Evolutionary conservation across 2,797 vertebrate genomes (phyloP).

Genomic region (Glossophaga mutica): DNA sequence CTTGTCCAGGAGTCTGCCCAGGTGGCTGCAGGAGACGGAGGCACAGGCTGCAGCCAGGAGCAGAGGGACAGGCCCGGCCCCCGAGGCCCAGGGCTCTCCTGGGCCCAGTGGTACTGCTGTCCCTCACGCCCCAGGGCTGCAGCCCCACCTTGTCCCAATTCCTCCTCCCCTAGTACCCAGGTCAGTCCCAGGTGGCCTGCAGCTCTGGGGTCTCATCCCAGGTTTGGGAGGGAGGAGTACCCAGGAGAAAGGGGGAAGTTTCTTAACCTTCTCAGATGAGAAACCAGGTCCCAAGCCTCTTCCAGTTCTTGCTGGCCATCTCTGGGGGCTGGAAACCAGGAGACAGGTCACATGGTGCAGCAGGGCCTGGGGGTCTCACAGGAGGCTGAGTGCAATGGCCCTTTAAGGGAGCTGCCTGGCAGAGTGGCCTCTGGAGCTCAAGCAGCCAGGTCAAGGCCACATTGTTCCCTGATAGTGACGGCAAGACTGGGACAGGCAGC

Average conservation of each 20-base stretch:
- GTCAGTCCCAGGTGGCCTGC: not conserved
- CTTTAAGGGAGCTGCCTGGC: not conserved
- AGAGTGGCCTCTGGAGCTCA: not conserved
- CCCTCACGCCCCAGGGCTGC: not conserved
- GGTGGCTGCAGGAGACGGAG: not conserved
- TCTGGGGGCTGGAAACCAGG: conserved; percentile 11
- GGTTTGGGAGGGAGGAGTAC: not conserved
- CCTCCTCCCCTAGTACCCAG: not conserved
- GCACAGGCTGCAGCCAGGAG: not conserved
- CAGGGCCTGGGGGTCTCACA: rapidly evolving
- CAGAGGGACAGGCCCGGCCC: rapidly evolving
- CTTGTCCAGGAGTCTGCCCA: not conserved
- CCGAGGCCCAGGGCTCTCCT: rapidly evolving
- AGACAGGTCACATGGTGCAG: not conserved
- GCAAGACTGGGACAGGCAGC: rapidly evolving
- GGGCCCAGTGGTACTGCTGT: rapidly evolving
- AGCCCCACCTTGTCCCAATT: not conserved
- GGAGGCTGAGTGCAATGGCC: not conserved
- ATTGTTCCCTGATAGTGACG: rapidly evolving
- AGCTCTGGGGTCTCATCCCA: not conserved
- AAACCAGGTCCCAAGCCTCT: not conserved
- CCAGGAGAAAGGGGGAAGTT: not conserved
- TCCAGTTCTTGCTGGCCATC: not conserved
- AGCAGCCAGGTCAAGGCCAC: not conserved
- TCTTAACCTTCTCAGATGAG: not conserved